Evolutionary conservation across 2,797 vertebrate species (phyloP), one percentile per base, ranked within the genome.

Genomic region (Rhinoraja longicauda): DNA sequence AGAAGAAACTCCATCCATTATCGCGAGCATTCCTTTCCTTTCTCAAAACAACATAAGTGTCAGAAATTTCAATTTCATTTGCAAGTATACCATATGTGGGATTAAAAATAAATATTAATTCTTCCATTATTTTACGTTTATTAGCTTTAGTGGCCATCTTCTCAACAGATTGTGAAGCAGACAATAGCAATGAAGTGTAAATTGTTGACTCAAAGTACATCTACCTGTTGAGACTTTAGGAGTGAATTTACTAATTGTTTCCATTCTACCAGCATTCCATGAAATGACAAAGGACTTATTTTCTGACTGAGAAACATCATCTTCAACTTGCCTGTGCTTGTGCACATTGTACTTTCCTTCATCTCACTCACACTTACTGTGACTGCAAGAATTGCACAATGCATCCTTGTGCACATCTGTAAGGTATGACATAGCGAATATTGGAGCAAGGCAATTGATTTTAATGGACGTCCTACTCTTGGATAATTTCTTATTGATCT

Each of bases 1-100:
- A 90, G 32, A 90, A 90, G 64, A 90, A 32, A 90, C 36, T 39
- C 62, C 67, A 70, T 90, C 7, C 62, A 70, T 90, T 72, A 90
- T 39, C 90, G 4, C 53, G 88, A 67, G 32, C 59, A 21, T 36
- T 39, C 19, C n/a, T 88, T 67, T 39, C 1, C 67, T 32, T 90
- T 90, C 17, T 21, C 59, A 88, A 88, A 12, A 88, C 64, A 67
- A 13, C 84, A 67, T 26, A 88, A 90, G 5, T 39, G 24, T 86
- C 26, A n/a, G n/a, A 39, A 26, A 57, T 70, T 21, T 36, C 70
- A 39, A 36, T 36, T 90, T 90, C 88, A 19, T 39, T 90, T 90
- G 7, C 86, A 19, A 17, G 12, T 90, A 67, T 67, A 67, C 6
- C 39, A 64, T 73, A 73, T 39, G 4, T 26, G 24, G 19, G 9